Evolutionary conservation across 1,140 invertebrate species (phyloP).

Genomic region (Atta texana): DNA sequence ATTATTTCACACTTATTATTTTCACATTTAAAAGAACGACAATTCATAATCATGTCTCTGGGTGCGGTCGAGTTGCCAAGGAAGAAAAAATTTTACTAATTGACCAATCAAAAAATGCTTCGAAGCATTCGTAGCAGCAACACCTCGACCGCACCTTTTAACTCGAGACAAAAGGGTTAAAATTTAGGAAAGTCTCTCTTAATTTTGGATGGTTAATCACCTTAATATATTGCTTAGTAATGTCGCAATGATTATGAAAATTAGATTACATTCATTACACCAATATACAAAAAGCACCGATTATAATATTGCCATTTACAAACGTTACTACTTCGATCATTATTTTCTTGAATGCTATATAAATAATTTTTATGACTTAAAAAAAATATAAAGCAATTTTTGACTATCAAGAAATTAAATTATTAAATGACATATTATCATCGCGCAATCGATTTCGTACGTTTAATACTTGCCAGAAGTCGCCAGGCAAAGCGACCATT

Average conservation of each 20-base stretch:
- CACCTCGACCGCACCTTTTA: too few relatives aligned
- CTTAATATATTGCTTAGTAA: not conserved
- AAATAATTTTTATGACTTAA: not conserved
- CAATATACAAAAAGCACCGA: not conserved
- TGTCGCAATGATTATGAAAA: not conserved
- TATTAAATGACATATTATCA: not conserved
- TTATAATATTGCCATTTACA: not conserved
- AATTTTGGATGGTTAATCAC: too few relatives aligned
- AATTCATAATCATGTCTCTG: too few relatives aligned
- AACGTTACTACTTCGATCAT: not conserved
- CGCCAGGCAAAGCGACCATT: slow-evolving; percentile 38
- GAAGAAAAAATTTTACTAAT: too few relatives aligned
- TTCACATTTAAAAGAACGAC: too few relatives aligned
- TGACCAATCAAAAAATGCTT: too few relatives aligned
- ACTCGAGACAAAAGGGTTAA: too few relatives aligned
- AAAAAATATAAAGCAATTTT: not conserved
- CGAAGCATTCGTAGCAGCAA: too few relatives aligned
- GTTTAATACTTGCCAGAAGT: not conserved
- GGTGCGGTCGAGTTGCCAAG: too few relatives aligned
- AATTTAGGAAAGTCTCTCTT: too few relatives aligned
- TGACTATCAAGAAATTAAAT: not conserved
- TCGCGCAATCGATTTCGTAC: not conserved
- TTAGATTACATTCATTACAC: not conserved
- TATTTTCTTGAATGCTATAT: not conserved
- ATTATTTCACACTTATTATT: too few relatives aligned